Evolutionary conservation across 2,113 vertebrate genomes (phyloP).

Genomic region (Pycnonotus jocosus): DNA sequence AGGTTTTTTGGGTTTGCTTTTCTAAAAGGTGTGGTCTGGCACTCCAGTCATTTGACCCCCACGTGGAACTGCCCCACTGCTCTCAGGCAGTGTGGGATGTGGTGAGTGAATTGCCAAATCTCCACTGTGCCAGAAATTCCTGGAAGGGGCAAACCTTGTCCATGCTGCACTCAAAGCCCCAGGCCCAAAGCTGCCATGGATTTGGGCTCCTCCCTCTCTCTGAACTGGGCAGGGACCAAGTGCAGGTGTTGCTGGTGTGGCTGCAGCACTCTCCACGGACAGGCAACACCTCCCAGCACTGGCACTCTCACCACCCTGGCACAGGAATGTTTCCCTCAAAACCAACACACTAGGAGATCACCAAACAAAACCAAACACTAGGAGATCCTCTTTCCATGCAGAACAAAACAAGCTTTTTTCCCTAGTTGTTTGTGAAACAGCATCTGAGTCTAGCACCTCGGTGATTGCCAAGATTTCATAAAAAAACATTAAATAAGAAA

Average conservation of each 20-base stretch:
- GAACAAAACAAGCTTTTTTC: background rate
- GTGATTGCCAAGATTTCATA: background rate
- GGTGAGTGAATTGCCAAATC: background rate
- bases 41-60: background rate
- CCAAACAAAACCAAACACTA: too few species aligned
- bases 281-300: background rate
- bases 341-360: background rate
- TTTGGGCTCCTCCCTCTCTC: background rate
- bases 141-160: background rate
- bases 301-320: rapidly evolving
- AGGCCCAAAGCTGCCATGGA: background rate
- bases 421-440: background rate
- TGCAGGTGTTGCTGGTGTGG: background rate
- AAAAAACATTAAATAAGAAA: background rate
- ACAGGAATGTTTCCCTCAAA: background rate
- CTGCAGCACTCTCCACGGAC: background rate
- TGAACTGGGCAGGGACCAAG: background rate
- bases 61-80: background rate
- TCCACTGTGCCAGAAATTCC: background rate
- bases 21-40: background rate
- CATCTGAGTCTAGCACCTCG: background rate
- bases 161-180: background rate
- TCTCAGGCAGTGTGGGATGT: background rate
- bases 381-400: background rate
- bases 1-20: background rate